Base-by-base conservation (phyloP, 64 coral and sea anemone species). In the Pocillopora verrucosa region DNA sequence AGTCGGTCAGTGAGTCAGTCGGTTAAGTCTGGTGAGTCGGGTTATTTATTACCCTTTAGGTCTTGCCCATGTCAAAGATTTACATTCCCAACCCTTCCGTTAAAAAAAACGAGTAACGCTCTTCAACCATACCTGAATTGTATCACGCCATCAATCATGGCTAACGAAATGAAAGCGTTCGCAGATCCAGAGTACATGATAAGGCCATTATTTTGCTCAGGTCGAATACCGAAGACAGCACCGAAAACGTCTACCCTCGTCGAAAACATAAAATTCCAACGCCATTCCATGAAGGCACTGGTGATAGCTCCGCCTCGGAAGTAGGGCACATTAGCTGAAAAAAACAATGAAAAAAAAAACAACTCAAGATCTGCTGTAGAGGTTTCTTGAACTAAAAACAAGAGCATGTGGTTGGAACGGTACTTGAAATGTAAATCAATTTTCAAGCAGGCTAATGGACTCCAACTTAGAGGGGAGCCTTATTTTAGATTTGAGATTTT, bases 261-360 rank as follows among this genome's bases (percentile, higher is more conserved):
- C 13, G 57, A 4, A 30, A 85, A 19, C 82, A 85, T 13, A 10
- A 70, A 26, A 20, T 70, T 24, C 13, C 37, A 41, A 11, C 13
- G 36, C 9, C 69, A 51, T n/a, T 72, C 10, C 41, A 85, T 85
- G 65, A 72, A 85, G 10, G 82, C 69, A 10, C 41, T 38, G 13
- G 63, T 24, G 22, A 37, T 69, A 11, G 11, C 30, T 16, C 82
- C 82, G 24, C 64, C 82, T 57, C 56, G 82, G 38, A 92, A 80
- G 80, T 87, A 87, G 10, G 90, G 90, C 0, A 87, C 84, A 24
- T 59, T 77, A 16, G 76, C 90, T 92, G 45, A 92, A 92, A 70
- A 26, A 36, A 2, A 84, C 9, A 16, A 22, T 0, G 76, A 56
- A 4, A 76, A 30, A 30, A 56, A 25, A 1, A 10, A 70, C 9